Conservation (phyloP, 2,888 invertebrate genomes). For the Muschampia plurimacula region DNA sequence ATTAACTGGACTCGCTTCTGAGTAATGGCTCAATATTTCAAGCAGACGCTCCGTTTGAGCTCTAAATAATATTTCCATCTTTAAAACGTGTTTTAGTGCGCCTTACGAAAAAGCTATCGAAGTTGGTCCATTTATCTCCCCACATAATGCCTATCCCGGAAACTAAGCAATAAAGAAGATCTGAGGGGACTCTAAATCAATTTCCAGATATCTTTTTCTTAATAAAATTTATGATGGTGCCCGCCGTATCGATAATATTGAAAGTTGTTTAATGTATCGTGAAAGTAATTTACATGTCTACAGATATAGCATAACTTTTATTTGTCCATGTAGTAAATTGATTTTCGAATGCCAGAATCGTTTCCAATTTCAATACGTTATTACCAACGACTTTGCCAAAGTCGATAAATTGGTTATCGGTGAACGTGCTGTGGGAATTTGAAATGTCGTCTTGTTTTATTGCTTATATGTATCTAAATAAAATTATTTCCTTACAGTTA, state of each 20-base stretch:
- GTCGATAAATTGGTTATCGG: slow-evolving; percentile 9
- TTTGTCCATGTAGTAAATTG: slow-evolving; percentile 7
- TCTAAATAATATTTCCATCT: slow-evolving; percentile 37
- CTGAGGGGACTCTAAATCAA: slow-evolving; percentile 36
- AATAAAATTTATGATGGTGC: slow-evolving; percentile 20
- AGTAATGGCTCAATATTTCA: slow-evolving; percentile 43
- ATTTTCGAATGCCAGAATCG: slow-evolving; percentile 11
- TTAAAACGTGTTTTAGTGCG: slow-evolving; percentile 34
- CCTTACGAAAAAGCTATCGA: slow-evolving; percentile 36
- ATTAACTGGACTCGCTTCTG: slow-evolving; percentile 42
- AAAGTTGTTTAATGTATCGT: slow-evolving; percentile 17
- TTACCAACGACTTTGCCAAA: background rate
- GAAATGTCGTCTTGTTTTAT: background rate
- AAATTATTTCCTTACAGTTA: slow-evolving; percentile 75
- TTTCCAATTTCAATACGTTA: slow-evolving; percentile 5
- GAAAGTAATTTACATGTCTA: slow-evolving; percentile 20
- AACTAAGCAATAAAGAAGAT: slow-evolving; percentile 36
- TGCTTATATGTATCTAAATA: background rate
- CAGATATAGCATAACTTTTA: background rate
- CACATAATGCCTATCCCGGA: slow-evolving; percentile 34
- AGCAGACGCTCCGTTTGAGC: slow-evolving; percentile 39
- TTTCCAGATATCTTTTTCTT: slow-evolving; percentile 26
- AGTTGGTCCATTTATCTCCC: slow-evolving; percentile 34
- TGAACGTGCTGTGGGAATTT: background rate
- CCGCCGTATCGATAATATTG: slow-evolving; percentile 16